phyloP scores from a whole-genome alignment of 1,140 invertebrate genomes.

The Drosophila malerkotliana region DNA sequence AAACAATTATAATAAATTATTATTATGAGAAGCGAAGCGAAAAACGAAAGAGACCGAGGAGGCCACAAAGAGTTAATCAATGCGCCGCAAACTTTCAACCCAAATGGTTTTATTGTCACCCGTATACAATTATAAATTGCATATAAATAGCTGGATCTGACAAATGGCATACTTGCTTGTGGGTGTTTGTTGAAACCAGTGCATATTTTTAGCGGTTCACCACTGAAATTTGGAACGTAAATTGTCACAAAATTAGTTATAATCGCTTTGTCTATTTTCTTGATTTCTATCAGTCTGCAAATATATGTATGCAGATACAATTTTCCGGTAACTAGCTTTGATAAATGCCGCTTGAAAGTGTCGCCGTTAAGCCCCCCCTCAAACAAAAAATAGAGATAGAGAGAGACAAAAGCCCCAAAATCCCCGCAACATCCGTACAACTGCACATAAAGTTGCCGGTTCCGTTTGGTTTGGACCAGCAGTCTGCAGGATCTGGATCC shows the following conservation, averaged over 20 bases:
- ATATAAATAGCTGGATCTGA: conserved; percentile 1
- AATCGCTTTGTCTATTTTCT: conserved; percentile 27
- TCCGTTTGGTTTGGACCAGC: background rate
- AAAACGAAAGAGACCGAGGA: background rate
- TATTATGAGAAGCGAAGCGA: conserved; percentile 34
- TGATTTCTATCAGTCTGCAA: conserved; percentile 16
- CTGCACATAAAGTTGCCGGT: conserved; percentile 22
- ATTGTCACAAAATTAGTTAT: conserved; percentile 48
- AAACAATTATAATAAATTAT: conserved; percentile 60
- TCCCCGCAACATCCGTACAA: conserved; percentile 4
- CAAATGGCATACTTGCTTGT: conserved; percentile 9
- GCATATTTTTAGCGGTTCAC: conserved; percentile 44
- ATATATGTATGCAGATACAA: conserved; percentile 28
- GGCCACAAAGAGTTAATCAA: conserved; percentile 70
- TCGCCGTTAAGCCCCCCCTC: conserved; percentile 1
- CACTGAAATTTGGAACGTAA: conserved; percentile 29
- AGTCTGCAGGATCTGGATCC: conserved; percentile 15
- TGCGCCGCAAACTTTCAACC: conserved; percentile 51
- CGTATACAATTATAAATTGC: conserved; percentile 10
- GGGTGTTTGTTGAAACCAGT: conserved; percentile 21
- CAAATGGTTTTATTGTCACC: conserved; percentile 37
- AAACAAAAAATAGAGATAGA: background rate
- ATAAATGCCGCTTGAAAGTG: conserved; percentile 56
- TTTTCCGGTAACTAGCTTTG: conserved; percentile 67
- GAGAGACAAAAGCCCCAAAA: background rate